Conservation (phyloP, 2,888 invertebrate genomes). For the Piscicola geometra region DNA sequence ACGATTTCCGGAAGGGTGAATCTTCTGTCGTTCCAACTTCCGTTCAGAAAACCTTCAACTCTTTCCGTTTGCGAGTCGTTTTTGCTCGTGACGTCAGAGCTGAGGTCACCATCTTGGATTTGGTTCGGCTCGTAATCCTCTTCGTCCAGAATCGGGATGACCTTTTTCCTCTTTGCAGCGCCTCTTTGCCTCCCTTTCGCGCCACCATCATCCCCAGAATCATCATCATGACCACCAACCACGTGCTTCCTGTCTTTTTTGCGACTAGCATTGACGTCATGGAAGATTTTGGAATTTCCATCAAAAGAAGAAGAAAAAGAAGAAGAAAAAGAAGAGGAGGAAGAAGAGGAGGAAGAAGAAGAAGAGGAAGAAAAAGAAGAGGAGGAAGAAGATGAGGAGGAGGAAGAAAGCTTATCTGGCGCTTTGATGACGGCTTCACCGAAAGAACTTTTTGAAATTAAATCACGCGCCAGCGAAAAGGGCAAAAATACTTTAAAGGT, state of each 20-base stretch:
- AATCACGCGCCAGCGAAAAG: neutral
- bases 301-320: too few species aligned
- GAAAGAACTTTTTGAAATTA: conserved; percentile 2
- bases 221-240: too few species aligned
- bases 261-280: too few species aligned
- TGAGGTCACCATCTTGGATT: too few species aligned
- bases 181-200: neutral
- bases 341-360: conserved; percentile 4
- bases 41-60: conserved; percentile 8
- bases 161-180: neutral
- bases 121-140: neutral
- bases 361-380: conserved; percentile 12
- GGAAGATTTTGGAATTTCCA: too few species aligned
- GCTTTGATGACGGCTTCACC: neutral
- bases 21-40: conserved; percentile 19
- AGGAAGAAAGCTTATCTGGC: neutral
- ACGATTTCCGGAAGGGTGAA: conserved; percentile 34
- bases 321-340: too few species aligned
- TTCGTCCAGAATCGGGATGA: neutral
- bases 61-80: neutral
- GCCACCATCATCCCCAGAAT: neutral
- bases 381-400: neutral
- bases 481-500: conserved; percentile 27
- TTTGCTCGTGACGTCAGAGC: neutral
- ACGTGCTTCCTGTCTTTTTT: too few species aligned